A percentile compares a stretch with the other conserved stretches of the same genome.
These are phyloP conservation scores for Ploceus nigricollis DNA, from an alignment of 2,113 vertebrate genomes.

Conservation along the genomic window DNA sequence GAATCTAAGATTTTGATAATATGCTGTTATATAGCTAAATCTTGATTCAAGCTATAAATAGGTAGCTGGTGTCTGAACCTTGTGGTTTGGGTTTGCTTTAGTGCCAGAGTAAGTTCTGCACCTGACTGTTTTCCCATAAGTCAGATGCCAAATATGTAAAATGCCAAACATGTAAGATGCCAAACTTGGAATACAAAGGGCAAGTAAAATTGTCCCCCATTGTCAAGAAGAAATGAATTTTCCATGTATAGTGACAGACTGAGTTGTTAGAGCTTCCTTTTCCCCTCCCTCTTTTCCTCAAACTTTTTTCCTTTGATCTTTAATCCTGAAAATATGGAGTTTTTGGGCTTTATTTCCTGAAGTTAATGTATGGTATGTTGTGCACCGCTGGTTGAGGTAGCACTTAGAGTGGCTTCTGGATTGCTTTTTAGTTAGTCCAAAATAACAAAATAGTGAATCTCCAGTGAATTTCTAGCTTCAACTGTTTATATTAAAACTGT, in stretches of 20 bases:
- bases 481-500: neutral
- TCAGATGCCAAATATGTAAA: neutral
- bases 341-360: neutral
- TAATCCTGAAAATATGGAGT: neutral
- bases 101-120: neutral
- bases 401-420: neutral
- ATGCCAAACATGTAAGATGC: neutral
- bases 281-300: neutral
- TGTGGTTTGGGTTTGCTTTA: neutral
- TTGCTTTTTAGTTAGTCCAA: neutral
- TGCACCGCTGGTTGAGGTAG: neutral
- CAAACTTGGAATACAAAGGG: neutral
- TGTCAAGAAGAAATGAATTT: neutral
- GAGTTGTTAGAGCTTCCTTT: neutral
- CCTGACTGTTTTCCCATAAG: neutral
- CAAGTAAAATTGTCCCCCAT: neutral
- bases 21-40: neutral
- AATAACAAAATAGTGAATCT: too few relatives aligned
- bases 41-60: neutral
- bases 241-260: neutral
- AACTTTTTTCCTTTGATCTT: neutral
- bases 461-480: neutral
- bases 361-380: neutral
- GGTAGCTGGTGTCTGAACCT: neutral
- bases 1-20: neutral